Base-by-base conservation (phyloP, 2,797 vertebrate species). In the Xiphophorus birchmanni region DNA sequence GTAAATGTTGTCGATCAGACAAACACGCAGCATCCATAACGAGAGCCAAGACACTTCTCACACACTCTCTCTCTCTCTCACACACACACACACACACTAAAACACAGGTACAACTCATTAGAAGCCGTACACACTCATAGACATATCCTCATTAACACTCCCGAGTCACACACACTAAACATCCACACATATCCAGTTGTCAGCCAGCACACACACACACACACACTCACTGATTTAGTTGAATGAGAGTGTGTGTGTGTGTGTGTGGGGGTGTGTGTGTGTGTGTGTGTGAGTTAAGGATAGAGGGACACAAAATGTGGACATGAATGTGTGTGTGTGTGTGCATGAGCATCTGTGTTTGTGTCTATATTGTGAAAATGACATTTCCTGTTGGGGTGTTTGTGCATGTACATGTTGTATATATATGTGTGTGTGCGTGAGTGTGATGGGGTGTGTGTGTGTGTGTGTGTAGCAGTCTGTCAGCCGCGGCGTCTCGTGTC, bases 401-500 rank as follows among this genome's bases (percentile, higher is more conserved):
- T 50, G 89, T 50, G 83, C 77, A 91, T 94, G 97, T 17, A 35
- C 12, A 60, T n/a, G 77, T 71, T 77, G 81, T 75, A 60, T 72
- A 63, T 72, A 63, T 48, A 58, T 65, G 65, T 71, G 45, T 73
- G 75, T 48, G 76, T 71, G 73, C 87, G 87, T 89, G 89, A 37
- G 37, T 37, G 37, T 37, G 37, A 37, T 32, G 32, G 32, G 32
- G 63, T 71, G 76, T 45, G 79, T 65, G 76, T 85, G 88, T 78
- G 88, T 56, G 89, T 48, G 83, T 74, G 91, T 94, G 98, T 97
- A 97, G 97, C 97, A 97, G 97, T 96, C 97, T 98, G 98, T 98
- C 97, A 98, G 96, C 96, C 96, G 96, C 78, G 95, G 98, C 96
- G 97, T 97, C 96, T 97, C 96, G 97, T 98, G 98, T 98, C 97